Evolutionary conservation across 2,797 vertebrate genomes (phyloP).

Genomic region (Coluber constrictor): DNA sequence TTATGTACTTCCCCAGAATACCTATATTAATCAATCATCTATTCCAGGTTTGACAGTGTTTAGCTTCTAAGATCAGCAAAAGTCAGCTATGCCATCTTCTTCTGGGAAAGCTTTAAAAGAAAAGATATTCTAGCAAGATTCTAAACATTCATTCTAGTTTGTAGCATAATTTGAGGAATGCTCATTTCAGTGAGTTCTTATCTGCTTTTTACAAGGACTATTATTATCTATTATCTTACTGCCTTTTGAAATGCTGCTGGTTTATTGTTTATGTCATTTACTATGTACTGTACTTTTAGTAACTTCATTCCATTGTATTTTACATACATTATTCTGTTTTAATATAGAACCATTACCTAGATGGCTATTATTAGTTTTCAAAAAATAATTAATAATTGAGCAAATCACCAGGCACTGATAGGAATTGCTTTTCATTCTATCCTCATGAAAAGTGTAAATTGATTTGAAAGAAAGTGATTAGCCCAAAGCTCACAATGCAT

Average conservation of each 20-base stretch:
- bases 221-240: neutral
- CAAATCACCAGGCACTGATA: neutral
- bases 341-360: neutral
- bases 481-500: neutral
- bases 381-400: neutral
- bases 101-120: neutral
- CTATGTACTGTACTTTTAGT: neutral
- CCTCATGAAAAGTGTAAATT: neutral
- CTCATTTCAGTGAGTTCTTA: neutral
- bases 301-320: neutral
- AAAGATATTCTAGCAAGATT: neutral
- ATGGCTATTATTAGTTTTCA: neutral
- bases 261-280: neutral
- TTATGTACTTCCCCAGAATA: neutral
- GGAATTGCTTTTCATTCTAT: neutral
- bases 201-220: neutral
- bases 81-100: neutral
- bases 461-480: neutral
- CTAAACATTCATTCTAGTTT: neutral
- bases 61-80: neutral
- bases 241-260: neutral
- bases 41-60: neutral
- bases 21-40: neutral
- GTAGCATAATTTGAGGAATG: neutral
- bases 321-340: neutral